Percentiles rank a stretch among this genome's conserved stretches.
These are phyloP conservation scores for Drosophila navojoa DNA, from an alignment of 1,140 invertebrate genomes.

Conservation along the genomic window DNA sequence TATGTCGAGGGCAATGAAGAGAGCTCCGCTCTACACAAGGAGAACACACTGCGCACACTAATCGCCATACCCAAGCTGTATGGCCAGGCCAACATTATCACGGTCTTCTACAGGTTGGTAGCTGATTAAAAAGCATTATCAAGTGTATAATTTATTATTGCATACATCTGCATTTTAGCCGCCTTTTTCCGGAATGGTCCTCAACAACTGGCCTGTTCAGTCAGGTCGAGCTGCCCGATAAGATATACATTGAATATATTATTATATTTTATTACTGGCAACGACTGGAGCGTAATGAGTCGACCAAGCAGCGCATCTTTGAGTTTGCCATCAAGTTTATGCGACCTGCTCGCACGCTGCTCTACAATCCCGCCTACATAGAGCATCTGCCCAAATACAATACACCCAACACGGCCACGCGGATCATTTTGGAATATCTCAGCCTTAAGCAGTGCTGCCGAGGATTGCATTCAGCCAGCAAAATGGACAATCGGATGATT, in stretches of 20 bases:
- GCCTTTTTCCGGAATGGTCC: slow-evolving; percentile 67
- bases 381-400: slow-evolving; percentile 56
- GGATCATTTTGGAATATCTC: slow-evolving; percentile 59
- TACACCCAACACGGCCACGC: slow-evolving; percentile 49
- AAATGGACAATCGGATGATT: slow-evolving; percentile 49
- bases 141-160: neutral
- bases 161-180: slow-evolving; percentile 24
- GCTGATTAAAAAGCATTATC: neutral
- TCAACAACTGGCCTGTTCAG: slow-evolving; percentile 38
- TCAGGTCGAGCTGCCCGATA: slow-evolving; percentile 64
- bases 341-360: slow-evolving; percentile 54
- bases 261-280: slow-evolving; percentile 78
- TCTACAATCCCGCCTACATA: slow-evolving; percentile 43
- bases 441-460: slow-evolving; percentile 42
- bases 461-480: slow-evolving; percentile 59
- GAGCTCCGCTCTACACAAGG: slow-evolving; percentile 37
- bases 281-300: slow-evolving; percentile 54
- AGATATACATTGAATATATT: slow-evolving; percentile 68
- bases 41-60: slow-evolving; percentile 59
- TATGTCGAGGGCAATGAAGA: slow-evolving; percentile 49
- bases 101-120: slow-evolving; percentile 60
- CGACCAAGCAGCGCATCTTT: slow-evolving; percentile 50
- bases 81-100: slow-evolving; percentile 60
- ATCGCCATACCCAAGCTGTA: slow-evolving; percentile 66
- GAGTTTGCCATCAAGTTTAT: slow-evolving; percentile 71